Percentiles rank a stretch among this genome's conserved stretches.
These are phyloP conservation scores for Ryuthela nishihirai DNA, from an alignment of 2,888 invertebrate species.

Conservation along the genomic window DNA sequence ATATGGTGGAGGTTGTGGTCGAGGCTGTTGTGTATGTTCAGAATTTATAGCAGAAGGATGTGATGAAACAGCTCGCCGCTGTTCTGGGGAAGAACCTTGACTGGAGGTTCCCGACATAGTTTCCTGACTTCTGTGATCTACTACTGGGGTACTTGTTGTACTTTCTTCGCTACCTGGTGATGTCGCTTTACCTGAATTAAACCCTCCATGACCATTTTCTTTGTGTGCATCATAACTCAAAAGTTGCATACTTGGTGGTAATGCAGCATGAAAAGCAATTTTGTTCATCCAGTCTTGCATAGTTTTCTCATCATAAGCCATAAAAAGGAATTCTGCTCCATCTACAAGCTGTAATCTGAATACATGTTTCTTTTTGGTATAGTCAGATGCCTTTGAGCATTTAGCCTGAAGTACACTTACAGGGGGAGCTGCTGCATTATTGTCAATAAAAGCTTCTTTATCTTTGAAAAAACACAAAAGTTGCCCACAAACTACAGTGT, in stretches of 20 bases:
- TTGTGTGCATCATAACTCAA: constrained; percentile 65
- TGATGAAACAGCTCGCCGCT: constrained; percentile 4
- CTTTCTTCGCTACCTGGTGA: constrained; percentile 21
- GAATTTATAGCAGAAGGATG: constrained; percentile 5
- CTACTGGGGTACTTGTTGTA: constrained; percentile 1
- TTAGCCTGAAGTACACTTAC: constrained; percentile 68
- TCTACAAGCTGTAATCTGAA: constrained; percentile 83
- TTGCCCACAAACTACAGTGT: constrained; percentile 94
- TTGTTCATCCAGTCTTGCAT: constrained; percentile 89
- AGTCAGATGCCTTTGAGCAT: constrained; percentile 84
- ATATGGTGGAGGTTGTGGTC: constrained; percentile 28
- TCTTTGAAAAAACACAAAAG: constrained; percentile 97
- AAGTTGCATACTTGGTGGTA: constrained; percentile 84
- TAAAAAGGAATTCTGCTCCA: constrained; percentile 89
- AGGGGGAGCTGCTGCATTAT: constrained; percentile 82
- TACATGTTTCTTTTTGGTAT: constrained; percentile 91
- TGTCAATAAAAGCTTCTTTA: constrained; percentile 79
- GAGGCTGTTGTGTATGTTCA: not conserved
- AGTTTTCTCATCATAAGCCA: constrained; percentile 66
- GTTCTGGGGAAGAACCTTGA: constrained; percentile 32
- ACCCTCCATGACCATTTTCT: constrained; percentile 26
- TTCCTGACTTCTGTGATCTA: constrained; percentile 14
- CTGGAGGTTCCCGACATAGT: constrained; percentile 34
- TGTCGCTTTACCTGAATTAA: constrained; percentile 21
- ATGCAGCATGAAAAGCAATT: constrained; percentile 84